Percentiles rank a stretch among this genome's conserved stretches.
These are phyloP conservation scores for Pipistrellus pipistrellus DNA, from an alignment of 2,797 vertebrate genomes.

Conservation along the genomic window DNA sequence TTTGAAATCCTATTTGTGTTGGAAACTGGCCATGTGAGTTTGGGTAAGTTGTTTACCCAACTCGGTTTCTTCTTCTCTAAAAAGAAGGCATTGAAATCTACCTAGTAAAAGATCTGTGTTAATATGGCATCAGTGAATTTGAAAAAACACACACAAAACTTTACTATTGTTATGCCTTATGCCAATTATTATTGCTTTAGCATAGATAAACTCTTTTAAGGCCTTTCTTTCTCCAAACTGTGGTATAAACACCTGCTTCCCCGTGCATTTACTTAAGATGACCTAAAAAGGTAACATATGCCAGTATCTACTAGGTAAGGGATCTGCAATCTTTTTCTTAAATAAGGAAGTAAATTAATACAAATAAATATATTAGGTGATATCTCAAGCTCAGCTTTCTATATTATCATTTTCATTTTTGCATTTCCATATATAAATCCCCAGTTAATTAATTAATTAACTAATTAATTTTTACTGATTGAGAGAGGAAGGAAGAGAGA, in stretches of 20 bases:
- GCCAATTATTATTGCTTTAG: neutral
- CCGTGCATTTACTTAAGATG: neutral
- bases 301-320: neutral
- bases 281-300: neutral
- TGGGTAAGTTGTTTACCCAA: neutral
- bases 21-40: neutral
- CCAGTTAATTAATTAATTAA: too few species aligned
- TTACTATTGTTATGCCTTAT: neutral
- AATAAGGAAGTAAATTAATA: constrained; percentile 2
- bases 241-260: neutral
- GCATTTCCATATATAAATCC: neutral
- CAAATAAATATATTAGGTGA: neutral
- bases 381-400: neutral
- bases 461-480: neutral
- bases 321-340: neutral
- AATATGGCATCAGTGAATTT: neutral
- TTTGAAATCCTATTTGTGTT: neutral
- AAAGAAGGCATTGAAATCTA: neutral
- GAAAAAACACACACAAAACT: neutral
- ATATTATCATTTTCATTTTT: neutral
- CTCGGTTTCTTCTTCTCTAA: neutral
- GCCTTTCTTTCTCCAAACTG: neutral
- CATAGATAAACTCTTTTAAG: neutral
- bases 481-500: neutral
- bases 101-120: neutral